Base-by-base conservation (phyloP, 2,113 vertebrate genomes). In the Eclectus roratus region DNA sequence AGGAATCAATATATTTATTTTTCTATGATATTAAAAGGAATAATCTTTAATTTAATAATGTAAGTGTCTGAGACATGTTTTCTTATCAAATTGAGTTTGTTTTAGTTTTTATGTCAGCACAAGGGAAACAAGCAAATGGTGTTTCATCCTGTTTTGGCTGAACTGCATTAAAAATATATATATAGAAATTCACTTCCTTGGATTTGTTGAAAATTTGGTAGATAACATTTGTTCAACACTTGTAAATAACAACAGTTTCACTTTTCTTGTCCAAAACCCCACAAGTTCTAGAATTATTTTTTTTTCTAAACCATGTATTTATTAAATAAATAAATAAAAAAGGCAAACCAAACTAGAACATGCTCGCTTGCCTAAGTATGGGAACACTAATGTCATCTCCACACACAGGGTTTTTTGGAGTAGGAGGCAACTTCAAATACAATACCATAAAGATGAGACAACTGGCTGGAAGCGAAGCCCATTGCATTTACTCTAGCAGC, bases 51-150 rank as follows among this genome's bases (percentile, higher is more conserved):
- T 58, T 58, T 58, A 58, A 41, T 11, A 11, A 43, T 15, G 0
- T 60, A 65, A 55, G 17, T 13, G 13, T n/a, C 56, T 47, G 44
- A 79, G 47, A 88, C 25, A 39, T 9, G 14, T 69, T 93, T 82
- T 89, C 63, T 43, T 47, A 87, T 37, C 33, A 85, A 85, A 76
- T 1, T 76, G 31, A 69, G 25, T 61, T 90, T 90, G 17, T 15
- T 89, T 79, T 6, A n/a, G 25, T 2, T 31, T n/a, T 88, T 78
- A 46, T 80, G n/a, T 77, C 74, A 72, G 24, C 16, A 85, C 46
- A 91, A 89, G 84, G 55, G 71, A 85, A 91, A 91, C 18, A 88
- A 85, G 58, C 71, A 93, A 96, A 91, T 69, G 70, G 64, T 44
- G 44, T 63, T 89, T 76, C 65, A 80, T 69, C 25, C 19, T 85